Conservation (phyloP, 1,140 invertebrate genomes). For the Saccostrea glomerata region DNA sequence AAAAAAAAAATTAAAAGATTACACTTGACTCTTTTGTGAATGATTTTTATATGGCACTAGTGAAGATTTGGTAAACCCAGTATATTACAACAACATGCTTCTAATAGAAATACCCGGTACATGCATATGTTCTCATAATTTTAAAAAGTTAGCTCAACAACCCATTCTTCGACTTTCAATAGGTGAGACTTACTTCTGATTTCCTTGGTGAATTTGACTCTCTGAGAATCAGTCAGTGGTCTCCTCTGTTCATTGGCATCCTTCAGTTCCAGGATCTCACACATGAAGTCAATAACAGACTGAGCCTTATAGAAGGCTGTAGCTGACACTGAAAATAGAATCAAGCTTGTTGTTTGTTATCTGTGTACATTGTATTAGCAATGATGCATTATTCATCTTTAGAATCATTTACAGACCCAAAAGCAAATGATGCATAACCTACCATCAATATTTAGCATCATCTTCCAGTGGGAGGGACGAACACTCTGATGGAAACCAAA, state of each 20-base stretch:
- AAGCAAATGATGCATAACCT: slow-evolving; percentile 48
- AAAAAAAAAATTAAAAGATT: not conserved
- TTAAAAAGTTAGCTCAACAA: too few species aligned
- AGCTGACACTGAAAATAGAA: slow-evolving; percentile 90
- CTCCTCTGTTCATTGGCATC: slow-evolving; percentile 97
- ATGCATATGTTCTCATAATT: too few species aligned
- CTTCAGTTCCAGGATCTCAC: slow-evolving; percentile 98
- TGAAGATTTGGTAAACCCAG: too few species aligned
- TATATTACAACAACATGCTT: too few species aligned
- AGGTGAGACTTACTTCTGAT: slow-evolving; percentile 88
- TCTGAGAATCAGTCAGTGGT: slow-evolving; percentile 98
- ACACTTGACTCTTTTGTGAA: too few species aligned
- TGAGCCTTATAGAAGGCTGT: slow-evolving; percentile 99
- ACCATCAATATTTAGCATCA: slow-evolving; percentile 99
- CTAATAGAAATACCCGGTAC: too few species aligned
- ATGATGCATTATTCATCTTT: not conserved
- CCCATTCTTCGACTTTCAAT: not conserved
- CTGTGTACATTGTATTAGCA: too few species aligned
- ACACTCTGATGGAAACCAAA: slow-evolving; percentile 99
- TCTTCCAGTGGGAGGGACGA: slow-evolving; percentile 99
- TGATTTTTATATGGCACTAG: too few species aligned
- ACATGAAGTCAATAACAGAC: slow-evolving; percentile 99
- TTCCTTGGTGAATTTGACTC: slow-evolving; percentile 99
- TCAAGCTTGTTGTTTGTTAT: not conserved
- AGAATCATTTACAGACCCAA: not conserved